These are phyloP conservation scores for Rhyzopertha dominica DNA, from an alignment of 1,140 invertebrate genomes.

Conservation along the genomic window DNA sequence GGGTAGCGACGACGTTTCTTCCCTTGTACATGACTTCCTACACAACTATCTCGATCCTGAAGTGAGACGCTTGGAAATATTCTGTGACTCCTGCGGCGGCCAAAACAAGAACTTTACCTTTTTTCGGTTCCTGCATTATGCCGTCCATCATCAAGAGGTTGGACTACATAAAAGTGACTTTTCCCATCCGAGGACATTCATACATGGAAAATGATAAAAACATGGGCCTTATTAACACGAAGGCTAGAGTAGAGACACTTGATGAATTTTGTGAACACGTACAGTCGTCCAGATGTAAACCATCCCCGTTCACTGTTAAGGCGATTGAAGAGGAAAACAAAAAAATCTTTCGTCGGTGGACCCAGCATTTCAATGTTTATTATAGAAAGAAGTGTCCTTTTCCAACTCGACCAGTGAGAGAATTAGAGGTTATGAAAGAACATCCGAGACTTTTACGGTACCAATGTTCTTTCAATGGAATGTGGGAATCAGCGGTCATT, in stretches of 20 bases:
- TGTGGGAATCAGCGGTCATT: slow-evolving; percentile 1
- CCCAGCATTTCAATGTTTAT: slow-evolving; percentile 1
- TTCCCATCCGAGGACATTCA: slow-evolving; percentile 17
- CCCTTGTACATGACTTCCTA: slow-evolving; percentile 24
- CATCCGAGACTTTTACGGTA: slow-evolving; percentile 1
- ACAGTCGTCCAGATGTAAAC: slow-evolving; percentile 18
- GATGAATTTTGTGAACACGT: slow-evolving; percentile 20
- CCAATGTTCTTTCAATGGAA: neutral
- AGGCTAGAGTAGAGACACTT: slow-evolving; percentile 21
- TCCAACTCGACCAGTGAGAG: slow-evolving; percentile 9
- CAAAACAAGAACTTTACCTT: slow-evolving; percentile 34
- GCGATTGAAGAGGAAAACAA: slow-evolving; percentile 6
- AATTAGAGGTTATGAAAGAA: slow-evolving; percentile 3
- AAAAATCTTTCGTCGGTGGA: neutral
- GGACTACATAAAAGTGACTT: slow-evolving; percentile 12
- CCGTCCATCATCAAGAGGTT: slow-evolving; percentile 8
- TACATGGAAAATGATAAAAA: slow-evolving; percentile 27
- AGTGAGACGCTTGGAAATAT: slow-evolving; percentile 21
- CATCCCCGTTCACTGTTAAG: slow-evolving; percentile 22
- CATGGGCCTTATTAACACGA: slow-evolving; percentile 28
- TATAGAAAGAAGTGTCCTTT: slow-evolving; percentile 14
- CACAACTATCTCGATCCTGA: slow-evolving; percentile 18
- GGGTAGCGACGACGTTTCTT: slow-evolving; percentile 21
- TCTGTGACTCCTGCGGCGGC: slow-evolving; percentile 28
- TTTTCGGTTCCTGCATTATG: slow-evolving; percentile 21